phyloP scores from a whole-genome alignment of 2,888 invertebrate species.

The Phengaris alcon region DNA sequence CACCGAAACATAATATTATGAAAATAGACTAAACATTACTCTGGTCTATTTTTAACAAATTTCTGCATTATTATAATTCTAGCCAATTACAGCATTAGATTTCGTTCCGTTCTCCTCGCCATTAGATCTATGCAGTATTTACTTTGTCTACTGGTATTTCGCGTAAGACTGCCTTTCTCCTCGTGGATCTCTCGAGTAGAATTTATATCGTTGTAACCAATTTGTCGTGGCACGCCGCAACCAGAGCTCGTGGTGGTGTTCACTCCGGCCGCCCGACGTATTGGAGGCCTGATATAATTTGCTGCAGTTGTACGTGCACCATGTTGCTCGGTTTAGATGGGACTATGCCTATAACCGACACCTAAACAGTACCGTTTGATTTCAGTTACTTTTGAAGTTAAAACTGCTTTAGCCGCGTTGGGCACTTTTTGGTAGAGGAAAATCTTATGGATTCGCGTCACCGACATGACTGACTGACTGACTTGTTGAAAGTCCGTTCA shows the following conservation, averaged over 20 bases:
- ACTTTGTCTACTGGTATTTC: background rate
- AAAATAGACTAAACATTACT: no score
- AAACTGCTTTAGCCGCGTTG: no score
- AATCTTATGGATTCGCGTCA: no score
- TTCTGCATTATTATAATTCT: background rate
- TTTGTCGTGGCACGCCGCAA: constrained; percentile 33
- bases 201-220: constrained; percentile 34
- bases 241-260: constrained; percentile 30
- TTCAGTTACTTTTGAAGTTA: no score
- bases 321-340: background rate
- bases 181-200: constrained; percentile 28
- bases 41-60: no score
- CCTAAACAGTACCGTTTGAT: no score
- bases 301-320: constrained; percentile 34
- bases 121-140: background rate
- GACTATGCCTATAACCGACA: background rate
- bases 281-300: constrained; percentile 37
- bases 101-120: background rate
- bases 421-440: no score
- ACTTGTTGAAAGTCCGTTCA: no score
- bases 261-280: constrained; percentile 33
- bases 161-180: constrained; percentile 33
- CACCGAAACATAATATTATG: no score
- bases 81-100: background rate
- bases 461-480: no score